Base-by-base conservation (phyloP, 2,888 invertebrate species). In the Heliconius hortense region DNA sequence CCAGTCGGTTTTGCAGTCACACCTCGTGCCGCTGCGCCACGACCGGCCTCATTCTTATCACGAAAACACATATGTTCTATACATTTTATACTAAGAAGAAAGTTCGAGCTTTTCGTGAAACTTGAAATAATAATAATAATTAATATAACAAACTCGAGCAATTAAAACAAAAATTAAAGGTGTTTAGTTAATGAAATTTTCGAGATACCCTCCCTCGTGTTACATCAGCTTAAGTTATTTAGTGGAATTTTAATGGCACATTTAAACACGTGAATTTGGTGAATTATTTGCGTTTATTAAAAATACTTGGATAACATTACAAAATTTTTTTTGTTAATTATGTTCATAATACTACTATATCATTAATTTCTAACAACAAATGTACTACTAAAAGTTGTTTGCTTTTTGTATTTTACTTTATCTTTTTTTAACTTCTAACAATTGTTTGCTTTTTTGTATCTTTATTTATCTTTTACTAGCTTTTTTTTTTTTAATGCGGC, bases 231-330 rank as follows among this genome's bases (percentile, higher is more conserved):
- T 63, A 60, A 73, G 76, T 79, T 78, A 79, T 78, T 72, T 79
- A 76, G 76, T 74, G 80, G 81, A 80, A 80, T 79, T 80, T 79
- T 80, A 80, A 80, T 79, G 73, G 79, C 74, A 75, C 77, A 71
- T 73, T n/a, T 78, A 70, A 79, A 74, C 73, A 80, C 77, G 77
- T 75, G 77, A 79, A 80, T 73, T 70, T 35, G 15, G 35, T 71
- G 71, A 59, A 71, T 71, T 71, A 71, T 71, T 26, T 11, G 18
- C 43, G 21, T 18, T 71, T 71, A 67, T 73, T 67, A 66, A 63
- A 74, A 53, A 43, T 69, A 74, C 68, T 62, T 69, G 35, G 48
- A 48, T 53, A 35, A 35, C 39, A 26, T 59, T 35, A 71, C 21
- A 71, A 15, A 60, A 18, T 11, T n/a, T n/a, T 31, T 31, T 11